Conservation (phyloP, 2,113 vertebrate genomes). For the Sapayoa aenigma region DNA sequence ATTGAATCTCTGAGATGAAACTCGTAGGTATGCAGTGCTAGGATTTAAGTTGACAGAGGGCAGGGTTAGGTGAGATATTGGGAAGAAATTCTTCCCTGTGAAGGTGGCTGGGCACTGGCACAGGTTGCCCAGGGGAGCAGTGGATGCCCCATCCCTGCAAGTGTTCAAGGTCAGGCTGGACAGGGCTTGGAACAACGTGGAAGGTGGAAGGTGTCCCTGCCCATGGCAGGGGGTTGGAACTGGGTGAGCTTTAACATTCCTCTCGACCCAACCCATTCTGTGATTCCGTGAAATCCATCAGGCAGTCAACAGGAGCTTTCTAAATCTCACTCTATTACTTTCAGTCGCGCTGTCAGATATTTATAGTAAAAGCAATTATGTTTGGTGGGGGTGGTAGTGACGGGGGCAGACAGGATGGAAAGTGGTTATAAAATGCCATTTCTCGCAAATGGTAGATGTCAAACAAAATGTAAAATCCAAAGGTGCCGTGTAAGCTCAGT, state of each 20-base stretch:
- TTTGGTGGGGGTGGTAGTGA: slow-evolving; percentile 28
- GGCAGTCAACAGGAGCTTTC: background rate
- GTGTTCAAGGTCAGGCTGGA: background rate
- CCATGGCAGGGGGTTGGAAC: background rate
- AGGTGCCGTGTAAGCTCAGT: slow-evolving; percentile 18
- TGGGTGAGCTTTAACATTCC: background rate
- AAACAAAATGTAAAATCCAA: slow-evolving; percentile 52
- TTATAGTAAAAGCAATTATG: slow-evolving; percentile 53
- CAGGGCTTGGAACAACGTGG: background rate
- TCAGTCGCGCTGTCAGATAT: slow-evolving; percentile 28
- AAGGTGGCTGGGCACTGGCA: background rate
- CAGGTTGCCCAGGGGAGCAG: background rate
- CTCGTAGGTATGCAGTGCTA: background rate
- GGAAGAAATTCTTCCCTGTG: background rate
- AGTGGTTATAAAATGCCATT: slow-evolving; percentile 19
- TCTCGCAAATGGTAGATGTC: slow-evolving; percentile 29
- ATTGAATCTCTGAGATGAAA: background rate
- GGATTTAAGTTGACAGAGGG: background rate
- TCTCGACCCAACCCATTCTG: background rate
- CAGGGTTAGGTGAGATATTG: background rate
- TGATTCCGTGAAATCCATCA: background rate
- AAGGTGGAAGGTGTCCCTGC: background rate
- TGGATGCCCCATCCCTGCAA: background rate
- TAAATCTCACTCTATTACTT: slow-evolving; percentile 20
- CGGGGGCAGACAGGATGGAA: slow-evolving; percentile 31